Base-by-base conservation (phyloP, 2,797 vertebrate genomes). In the Chelidonichthys spinosus region DNA sequence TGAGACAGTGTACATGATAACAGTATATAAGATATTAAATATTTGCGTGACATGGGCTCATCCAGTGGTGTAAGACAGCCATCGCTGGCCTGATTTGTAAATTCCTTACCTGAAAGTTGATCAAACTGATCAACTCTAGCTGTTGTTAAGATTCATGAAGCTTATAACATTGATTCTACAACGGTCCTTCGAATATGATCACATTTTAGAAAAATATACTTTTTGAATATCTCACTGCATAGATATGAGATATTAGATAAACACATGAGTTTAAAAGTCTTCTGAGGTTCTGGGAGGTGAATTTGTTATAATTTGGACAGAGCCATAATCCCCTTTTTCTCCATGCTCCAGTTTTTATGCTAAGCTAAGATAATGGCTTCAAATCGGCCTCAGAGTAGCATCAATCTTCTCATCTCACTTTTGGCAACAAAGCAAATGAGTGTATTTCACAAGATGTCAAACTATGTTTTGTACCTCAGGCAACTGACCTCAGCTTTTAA, bases 401-500 rank as follows among this genome's bases (percentile, higher is more conserved):
- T 63, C 7, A 66, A 35, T 35, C 33, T 63, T 46, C 13, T 72
- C n/a, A n/a, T 18, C 32, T 37, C 7, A 50, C 3, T n/a, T 14
- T 35, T 2, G 1, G 13, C 25, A 64, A 47, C n/a, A 72, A 46
- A 63, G 2, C 9, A 47, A 58, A 55, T 42, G 18, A 11, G 14
- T 14, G 49, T 11, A 36, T 65, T 80, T 72, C 32, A 33, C 44
- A 46, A 71, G 73, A 56, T 39, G 4, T 11, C 2, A 0, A 66
- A 25, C 52, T 58, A 17, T 56, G 53, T 10, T 44, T 69, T 59
- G 47, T 61, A 78, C 47, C 46, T 78, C 11, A 39, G 46, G 52
- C 37, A n/a, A 47, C 56, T 37, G 56, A 18, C 61, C 67, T 67
- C 6, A 55, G 14, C 43, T 64, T 25, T 25, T 4, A 63, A 72